These are phyloP conservation scores for Choloepus didactylus DNA, from an alignment of 2,797 vertebrate genomes.

Conservation along the genomic window DNA sequence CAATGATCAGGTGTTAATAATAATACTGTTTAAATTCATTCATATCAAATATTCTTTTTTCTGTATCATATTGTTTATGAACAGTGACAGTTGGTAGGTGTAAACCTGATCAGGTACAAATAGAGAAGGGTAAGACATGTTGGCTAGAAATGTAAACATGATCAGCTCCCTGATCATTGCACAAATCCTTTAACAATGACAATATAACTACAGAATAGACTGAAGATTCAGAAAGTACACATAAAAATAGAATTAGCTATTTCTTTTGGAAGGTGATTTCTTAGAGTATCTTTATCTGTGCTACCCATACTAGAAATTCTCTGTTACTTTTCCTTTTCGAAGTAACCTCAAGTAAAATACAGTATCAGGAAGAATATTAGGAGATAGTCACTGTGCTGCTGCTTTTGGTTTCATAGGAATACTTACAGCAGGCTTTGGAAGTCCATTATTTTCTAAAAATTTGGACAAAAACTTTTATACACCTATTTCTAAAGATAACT, in stretches of 20 bases:
- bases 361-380: background rate
- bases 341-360: background rate
- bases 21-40: conserved; percentile 26
- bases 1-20: conserved; percentile 32
- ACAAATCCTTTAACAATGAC: conserved; percentile 5
- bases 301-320: conserved; percentile 28
- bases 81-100: conserved; percentile 53
- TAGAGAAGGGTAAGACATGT: background rate
- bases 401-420: background rate
- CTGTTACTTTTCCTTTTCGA: conserved; percentile 23
- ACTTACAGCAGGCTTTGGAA: background rate
- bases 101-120: conserved; percentile 61
- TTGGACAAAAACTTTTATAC: conserved; percentile 42
- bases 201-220: background rate
- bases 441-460: background rate
- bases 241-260: background rate
- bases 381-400: background rate
- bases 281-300: background rate
- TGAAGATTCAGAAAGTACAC: conserved; percentile 23
- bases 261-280: conserved; percentile 13
- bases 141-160: conserved; percentile 30
- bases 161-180: background rate
- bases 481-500: conserved; percentile 33
- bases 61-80: conserved; percentile 42
- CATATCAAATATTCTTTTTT: conserved; percentile 41